Conservation (phyloP, 2,113 vertebrate genomes). For the Strix uralensis region DNA sequence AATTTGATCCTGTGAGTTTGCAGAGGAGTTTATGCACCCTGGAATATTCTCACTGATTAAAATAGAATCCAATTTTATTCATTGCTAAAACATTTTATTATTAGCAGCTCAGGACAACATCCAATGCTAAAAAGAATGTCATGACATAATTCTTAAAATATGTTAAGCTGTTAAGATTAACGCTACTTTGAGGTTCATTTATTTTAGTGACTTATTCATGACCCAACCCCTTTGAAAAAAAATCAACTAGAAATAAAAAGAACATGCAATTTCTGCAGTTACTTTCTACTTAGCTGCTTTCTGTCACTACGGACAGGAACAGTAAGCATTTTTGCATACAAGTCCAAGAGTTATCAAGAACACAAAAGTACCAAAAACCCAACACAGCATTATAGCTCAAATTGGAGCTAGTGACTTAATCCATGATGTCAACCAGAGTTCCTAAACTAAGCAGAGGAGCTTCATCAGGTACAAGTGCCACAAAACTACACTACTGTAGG, state of each 20-base stretch:
- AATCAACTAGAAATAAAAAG: constrained; percentile 18
- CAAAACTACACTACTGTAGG: background rate
- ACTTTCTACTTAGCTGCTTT: background rate
- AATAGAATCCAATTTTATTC: constrained; percentile 65
- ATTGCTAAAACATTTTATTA: constrained; percentile 58
- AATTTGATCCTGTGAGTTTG: constrained; percentile 47
- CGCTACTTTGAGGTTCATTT: constrained; percentile 41
- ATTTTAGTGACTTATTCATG: constrained; percentile 54
- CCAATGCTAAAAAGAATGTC: constrained; percentile 50
- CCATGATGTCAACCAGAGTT: background rate
- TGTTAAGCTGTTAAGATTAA: constrained; percentile 63
- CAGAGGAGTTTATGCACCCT: constrained; percentile 23
- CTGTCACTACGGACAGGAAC: background rate
- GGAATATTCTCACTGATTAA: constrained; percentile 46
- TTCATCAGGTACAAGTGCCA: background rate
- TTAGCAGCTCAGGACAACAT: constrained; percentile 49
- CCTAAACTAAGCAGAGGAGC: background rate
- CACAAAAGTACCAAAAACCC: background rate
- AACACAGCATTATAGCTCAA: background rate
- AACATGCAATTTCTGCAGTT: background rate
- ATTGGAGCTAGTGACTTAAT: background rate
- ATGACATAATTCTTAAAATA: constrained; percentile 62
- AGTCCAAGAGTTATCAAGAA: background rate
- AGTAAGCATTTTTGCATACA: background rate
- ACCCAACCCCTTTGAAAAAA: constrained; percentile 26